These are phyloP conservation scores for Synanthedon vespiformis DNA, from an alignment of 2,888 invertebrate genomes.

Conservation along the genomic window DNA sequence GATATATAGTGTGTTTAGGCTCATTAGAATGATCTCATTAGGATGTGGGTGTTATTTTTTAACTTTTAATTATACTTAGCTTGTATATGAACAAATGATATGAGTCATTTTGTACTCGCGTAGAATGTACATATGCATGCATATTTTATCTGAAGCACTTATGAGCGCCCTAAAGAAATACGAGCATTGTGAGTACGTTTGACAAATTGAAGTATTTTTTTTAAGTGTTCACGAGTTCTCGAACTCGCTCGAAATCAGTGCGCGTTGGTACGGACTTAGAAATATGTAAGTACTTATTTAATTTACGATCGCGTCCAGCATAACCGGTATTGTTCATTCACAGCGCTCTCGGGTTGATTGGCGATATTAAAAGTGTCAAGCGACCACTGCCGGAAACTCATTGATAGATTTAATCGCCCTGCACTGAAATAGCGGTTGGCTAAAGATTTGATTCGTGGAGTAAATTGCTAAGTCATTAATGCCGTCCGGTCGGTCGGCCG, in stretches of 20 bases:
- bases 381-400: conserved; percentile 63
- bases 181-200: too few relatives aligned
- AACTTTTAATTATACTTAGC: too few relatives aligned
- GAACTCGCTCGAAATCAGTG: conserved; percentile 16
- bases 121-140: too few relatives aligned
- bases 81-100: too few relatives aligned
- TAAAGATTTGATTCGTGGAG: conserved; percentile 57
- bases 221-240: neutral
- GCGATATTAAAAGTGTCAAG: conserved; percentile 67
- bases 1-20: too few relatives aligned
- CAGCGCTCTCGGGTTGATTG: conserved; percentile 53
- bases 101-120: too few relatives aligned
- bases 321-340: conserved; percentile 65
- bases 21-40: too few relatives aligned
- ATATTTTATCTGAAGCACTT: too few relatives aligned
- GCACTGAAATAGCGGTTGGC: conserved; percentile 53
- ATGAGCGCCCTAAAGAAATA: too few relatives aligned
- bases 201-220: neutral
- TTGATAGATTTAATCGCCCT: conserved; percentile 66
- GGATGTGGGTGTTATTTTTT: too few relatives aligned
- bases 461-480: conserved; percentile 64
- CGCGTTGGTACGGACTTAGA: conserved; percentile 41
- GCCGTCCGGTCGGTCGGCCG: conserved; percentile 54
- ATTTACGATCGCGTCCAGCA: conserved; percentile 57
- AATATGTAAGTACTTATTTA: conserved; percentile 33